phyloP scores from a whole-genome alignment of 1,140 invertebrate species.

The Papilio xuthus region DNA sequence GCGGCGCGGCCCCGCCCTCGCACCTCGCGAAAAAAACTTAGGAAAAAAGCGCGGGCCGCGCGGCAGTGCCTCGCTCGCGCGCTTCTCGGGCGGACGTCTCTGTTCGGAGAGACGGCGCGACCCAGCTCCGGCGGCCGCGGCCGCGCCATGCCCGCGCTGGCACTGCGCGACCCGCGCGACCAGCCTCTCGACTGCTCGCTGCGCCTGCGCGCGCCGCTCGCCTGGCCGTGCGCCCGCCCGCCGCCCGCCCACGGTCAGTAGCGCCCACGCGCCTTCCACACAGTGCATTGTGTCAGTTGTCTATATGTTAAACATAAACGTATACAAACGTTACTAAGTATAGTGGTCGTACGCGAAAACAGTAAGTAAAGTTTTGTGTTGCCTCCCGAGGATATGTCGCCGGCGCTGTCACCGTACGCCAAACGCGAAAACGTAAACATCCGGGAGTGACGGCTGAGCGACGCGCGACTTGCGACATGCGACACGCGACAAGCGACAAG shows the following conservation, averaged over 20 bases:
- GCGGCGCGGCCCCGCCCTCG: slow-evolving; percentile 54
- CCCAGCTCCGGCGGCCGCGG: slow-evolving; percentile 71
- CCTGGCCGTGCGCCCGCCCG: slow-evolving; percentile 68
- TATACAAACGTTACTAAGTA: background rate
- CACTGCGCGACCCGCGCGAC: slow-evolving; percentile 76
- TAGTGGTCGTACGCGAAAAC: slow-evolving; percentile 6
- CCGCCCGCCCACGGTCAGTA: slow-evolving; percentile 68
- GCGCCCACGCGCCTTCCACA: slow-evolving; percentile 39
- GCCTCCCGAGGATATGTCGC: background rate
- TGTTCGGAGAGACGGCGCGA: slow-evolving; percentile 69
- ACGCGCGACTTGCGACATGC: slow-evolving; percentile 40
- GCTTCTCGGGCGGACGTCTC: slow-evolving; percentile 71
- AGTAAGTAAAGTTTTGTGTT: slow-evolving; percentile 36
- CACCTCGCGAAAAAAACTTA: slow-evolving; percentile 60
- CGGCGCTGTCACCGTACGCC: background rate
- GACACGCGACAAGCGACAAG: slow-evolving; percentile 40
- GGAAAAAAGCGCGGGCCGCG: slow-evolving; percentile 65
- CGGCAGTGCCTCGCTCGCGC: slow-evolving; percentile 75
- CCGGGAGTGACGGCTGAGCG: background rate
- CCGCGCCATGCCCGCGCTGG: slow-evolving; percentile 79
- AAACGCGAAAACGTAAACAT: slow-evolving; percentile 3
- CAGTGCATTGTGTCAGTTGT: background rate
- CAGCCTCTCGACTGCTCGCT: slow-evolving; percentile 79
- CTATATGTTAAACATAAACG: background rate
- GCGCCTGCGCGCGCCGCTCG: slow-evolving; percentile 73